phyloP scores from a whole-genome alignment of 2,797 vertebrate genomes.

The Eptatretus atami region DNA sequence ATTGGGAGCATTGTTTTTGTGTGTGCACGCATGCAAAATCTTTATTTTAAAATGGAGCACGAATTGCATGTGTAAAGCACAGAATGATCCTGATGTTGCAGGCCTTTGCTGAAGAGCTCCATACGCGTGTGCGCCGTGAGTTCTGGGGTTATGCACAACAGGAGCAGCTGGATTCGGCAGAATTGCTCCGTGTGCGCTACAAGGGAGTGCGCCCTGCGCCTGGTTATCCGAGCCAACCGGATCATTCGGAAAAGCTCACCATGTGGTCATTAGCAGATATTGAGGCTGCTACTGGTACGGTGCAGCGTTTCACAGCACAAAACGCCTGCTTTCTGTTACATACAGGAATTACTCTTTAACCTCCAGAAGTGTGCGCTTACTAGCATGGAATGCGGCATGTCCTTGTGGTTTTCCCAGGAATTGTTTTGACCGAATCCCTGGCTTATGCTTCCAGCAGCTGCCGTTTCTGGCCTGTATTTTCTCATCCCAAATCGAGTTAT shows the following conservation, averaged over 20 bases:
- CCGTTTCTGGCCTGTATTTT: constrained; percentile 78
- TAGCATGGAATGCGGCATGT: not conserved
- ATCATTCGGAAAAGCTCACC: constrained; percentile 62
- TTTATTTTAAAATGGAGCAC: too few species aligned
- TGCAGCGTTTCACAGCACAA: not conserved
- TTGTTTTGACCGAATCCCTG: constrained; percentile 45
- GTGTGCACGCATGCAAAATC: too few species aligned
- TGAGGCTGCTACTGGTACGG: constrained; percentile 31
- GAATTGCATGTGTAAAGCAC: not conserved
- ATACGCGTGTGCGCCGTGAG: constrained; percentile 39
- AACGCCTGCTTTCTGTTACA: not conserved
- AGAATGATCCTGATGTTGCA: constrained; percentile 11
- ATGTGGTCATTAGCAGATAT: constrained; percentile 57
- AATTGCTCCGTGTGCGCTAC: constrained; percentile 38
- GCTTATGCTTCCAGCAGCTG: constrained; percentile 65
- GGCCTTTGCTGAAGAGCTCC: constrained; percentile 84
- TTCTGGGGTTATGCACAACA: constrained; percentile 38
- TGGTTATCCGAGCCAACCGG: constrained; percentile 71
- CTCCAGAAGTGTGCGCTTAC: not conserved
- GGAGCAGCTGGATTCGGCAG: constrained; percentile 23
- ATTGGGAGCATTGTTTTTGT: too few species aligned
- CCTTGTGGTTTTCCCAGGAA: constrained; percentile 19
- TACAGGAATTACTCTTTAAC: not conserved
- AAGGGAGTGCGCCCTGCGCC: constrained; percentile 61
- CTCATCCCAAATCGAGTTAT: constrained; percentile 39